Base-by-base conservation (phyloP, 2,113 vertebrate species). In the Daphoenositta chrysoptera region DNA sequence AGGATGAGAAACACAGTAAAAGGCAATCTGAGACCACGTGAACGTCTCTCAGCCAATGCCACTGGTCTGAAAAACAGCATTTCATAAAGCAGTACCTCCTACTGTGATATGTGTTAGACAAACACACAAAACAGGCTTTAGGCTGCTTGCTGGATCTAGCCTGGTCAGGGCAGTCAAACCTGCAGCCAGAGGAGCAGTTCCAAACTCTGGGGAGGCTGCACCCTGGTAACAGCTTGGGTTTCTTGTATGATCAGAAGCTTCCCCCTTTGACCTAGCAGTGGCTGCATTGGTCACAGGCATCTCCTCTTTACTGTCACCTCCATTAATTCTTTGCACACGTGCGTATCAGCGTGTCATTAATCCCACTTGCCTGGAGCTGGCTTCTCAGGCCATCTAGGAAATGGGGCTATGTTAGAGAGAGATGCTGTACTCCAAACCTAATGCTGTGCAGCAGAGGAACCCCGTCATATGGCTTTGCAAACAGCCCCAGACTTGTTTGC, bases 341-440 rank as follows among this genome's bases (percentile, higher is more conserved):
- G 30, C 0, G 0, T 64, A 19, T 21, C 5, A 1, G 53, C 4
- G 1, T 44, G 8, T 33, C 22, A 1, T 73, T 73, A 78, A 77
- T 61, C 35, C 58, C 39, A 27, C 39, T 42, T 53, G 33, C 63
- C 58, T 44, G 58, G 50, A 90, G 68, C 50, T 44, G 42, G 44
- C 28, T 50, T 44, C 39, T 14, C 39, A 66, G 58, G 33, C 37
- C 83, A 79, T 48, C 44, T 37, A 39, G 76, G 44, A 78, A 51
- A 66, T 3, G 7, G 40, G 51, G 14, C 68, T 75, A 0, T 23
- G 26, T 33, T 33, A 44, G 30, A 72, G 64, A 39, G 27, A 64
- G 26, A 42, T 45, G 7, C 24, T 39, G 31, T 9, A 9, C 26
- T 84, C 44, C 65, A 58, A 69, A 66, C 22, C n/a, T 48, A 37